These are phyloP conservation scores for Pristionchus entomophagus DNA, from an alignment of 2,888 invertebrate genomes.

Conservation along the genomic window DNA sequence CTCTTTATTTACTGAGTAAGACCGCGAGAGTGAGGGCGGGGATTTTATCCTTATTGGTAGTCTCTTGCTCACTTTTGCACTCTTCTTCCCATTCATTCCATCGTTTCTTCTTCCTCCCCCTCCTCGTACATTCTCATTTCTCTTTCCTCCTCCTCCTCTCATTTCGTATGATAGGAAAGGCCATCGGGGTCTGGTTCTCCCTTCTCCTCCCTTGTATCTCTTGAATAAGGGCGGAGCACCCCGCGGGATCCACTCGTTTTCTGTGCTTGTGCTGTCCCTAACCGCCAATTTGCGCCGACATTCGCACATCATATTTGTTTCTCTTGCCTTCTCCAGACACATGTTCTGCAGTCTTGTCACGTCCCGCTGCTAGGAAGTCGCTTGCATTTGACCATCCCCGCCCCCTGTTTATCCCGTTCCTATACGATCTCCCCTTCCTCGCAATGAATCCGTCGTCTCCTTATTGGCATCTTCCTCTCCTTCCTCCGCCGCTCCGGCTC, in stretches of 20 bases:
- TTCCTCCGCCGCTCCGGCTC: neutral
- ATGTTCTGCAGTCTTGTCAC: neutral
- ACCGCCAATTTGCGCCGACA: neutral
- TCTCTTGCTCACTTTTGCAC: constrained; percentile 25
- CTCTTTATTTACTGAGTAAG: constrained; percentile 19
- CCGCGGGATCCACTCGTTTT: neutral
- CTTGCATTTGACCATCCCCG: neutral
- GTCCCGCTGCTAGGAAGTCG: neutral
- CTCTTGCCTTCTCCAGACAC: neutral
- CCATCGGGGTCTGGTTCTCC: neutral
- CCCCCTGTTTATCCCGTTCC: neutral
- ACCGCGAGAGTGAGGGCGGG: neutral
- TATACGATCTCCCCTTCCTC: neutral
- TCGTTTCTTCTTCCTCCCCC: constrained; percentile 12
- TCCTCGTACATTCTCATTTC: constrained; percentile 37
- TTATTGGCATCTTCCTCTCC: neutral
- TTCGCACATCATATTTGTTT: too few species aligned
- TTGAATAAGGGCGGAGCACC: neutral
- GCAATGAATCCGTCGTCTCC: neutral
- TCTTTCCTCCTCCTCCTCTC: constrained; percentile 38
- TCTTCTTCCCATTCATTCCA: constrained; percentile 33
- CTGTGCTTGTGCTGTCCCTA: neutral
- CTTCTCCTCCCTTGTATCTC: neutral
- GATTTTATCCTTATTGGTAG: constrained; percentile 28
- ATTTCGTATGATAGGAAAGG: constrained; percentile 39